A percentile compares a stretch with the other conserved stretches of the same genome.
Conservation (phyloP, 2,888 invertebrate genomes). For the Drosophila mimetica region DNA sequence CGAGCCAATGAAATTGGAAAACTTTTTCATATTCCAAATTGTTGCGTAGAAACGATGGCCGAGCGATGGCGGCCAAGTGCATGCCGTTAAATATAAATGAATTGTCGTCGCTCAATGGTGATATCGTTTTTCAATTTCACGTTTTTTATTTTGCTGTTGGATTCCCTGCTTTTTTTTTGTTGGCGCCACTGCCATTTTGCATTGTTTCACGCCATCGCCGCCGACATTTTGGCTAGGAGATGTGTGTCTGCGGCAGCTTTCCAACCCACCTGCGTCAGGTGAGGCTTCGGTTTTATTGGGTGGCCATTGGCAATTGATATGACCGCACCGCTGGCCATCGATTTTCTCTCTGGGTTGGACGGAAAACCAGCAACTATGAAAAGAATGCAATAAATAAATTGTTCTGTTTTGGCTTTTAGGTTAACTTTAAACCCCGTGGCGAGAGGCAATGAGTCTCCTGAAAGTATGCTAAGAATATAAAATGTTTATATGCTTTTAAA, state of each 20-base stretch:
- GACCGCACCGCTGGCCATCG: conserved; percentile 22
- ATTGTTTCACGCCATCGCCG: conserved; percentile 63
- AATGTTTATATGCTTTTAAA: not conserved
- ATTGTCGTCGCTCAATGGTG: conserved; percentile 27
- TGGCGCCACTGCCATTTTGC: conserved; percentile 57
- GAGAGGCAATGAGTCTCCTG: not conserved
- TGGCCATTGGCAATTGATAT: conserved; percentile 25
- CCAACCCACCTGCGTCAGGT: conserved; percentile 18
- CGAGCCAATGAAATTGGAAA: conserved; percentile 73
- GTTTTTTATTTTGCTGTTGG: conserved; percentile 8
- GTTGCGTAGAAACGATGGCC: conserved; percentile 71
- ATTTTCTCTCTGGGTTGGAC: conserved; percentile 28
- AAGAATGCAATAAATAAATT: conserved; percentile 16
- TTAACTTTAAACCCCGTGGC: not conserved
- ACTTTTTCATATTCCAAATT: conserved; percentile 64
- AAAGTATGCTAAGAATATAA: conserved; percentile 29
- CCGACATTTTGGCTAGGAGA: conserved; percentile 46
- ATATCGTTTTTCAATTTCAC: conserved; percentile 38
- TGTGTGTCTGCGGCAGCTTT: conserved; percentile 32
- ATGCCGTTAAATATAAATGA: conserved; percentile 67
- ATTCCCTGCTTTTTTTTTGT: conserved; percentile 32
- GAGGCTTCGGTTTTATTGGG: conserved; percentile 11
- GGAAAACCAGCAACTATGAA: conserved; percentile 6
- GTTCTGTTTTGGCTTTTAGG: conserved; percentile 1
- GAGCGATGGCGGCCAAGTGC: conserved; percentile 53